Evolutionary conservation across 1,140 invertebrate genomes (phyloP).

Genomic region (Pseudobourletiella spinata): DNA sequence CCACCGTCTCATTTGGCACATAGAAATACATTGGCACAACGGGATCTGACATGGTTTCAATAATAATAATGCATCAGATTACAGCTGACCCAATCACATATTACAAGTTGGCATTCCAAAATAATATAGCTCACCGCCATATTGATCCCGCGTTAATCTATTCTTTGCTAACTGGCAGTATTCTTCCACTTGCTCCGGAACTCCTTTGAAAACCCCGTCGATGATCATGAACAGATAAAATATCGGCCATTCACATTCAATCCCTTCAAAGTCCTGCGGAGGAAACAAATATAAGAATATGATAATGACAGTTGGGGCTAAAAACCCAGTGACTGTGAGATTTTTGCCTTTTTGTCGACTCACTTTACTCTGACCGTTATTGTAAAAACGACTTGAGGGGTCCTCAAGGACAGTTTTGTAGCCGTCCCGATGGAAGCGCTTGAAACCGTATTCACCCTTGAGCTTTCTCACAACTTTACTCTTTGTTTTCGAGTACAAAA

Average conservation of each 20-base stretch:
- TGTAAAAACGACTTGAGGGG: constrained; percentile 59
- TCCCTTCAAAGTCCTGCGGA: constrained; percentile 78
- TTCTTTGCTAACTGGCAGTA: constrained; percentile 76
- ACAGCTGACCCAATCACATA: no score
- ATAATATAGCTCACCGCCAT: constrained; percentile 54
- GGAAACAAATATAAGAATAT: constrained; percentile 14
- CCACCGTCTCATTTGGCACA: constrained; percentile 69
- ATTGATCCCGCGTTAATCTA: constrained; percentile 62
- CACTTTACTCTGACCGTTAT: constrained; percentile 60
- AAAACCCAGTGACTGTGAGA: not conserved
- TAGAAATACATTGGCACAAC: constrained; percentile 83
- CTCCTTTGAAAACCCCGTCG: constrained; percentile 79
- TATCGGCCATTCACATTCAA: constrained; percentile 97
- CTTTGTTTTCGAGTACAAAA: constrained; percentile 76
- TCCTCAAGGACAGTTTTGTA: constrained; percentile 85
- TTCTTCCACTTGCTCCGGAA: constrained; percentile 84
- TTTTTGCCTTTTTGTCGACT: no score
- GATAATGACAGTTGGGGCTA: not conserved
- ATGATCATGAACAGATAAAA: constrained; percentile 95
- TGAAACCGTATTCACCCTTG: constrained; percentile 85
- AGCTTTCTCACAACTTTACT: constrained; percentile 74
- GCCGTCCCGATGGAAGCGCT: constrained; percentile 90
- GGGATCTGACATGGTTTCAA: no score
- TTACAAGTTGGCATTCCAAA: no score
- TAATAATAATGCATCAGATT: no score